Base-by-base conservation (phyloP, 1,140 invertebrate genomes). In the Drosophila willistoni region DNA sequence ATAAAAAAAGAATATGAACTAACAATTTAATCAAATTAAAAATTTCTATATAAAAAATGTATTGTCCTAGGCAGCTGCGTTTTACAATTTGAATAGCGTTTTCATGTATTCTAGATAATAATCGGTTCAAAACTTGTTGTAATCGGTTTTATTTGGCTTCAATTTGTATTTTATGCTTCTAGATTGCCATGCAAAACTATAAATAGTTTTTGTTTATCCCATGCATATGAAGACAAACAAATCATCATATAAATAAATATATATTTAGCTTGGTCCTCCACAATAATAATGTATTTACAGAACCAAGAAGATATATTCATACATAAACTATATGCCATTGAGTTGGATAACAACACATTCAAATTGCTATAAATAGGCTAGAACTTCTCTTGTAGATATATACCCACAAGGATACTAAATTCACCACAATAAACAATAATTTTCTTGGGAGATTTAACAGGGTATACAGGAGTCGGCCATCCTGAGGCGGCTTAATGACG, bases 61-160 rank as follows among this genome's bases (percentile, higher is more conserved):
- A 29, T 29, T 0, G 29, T 7, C 29, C 5, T 7, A 5, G 6
- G 5, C 29, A 29, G 6, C 29, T 29, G 29, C 7, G 22, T 19
- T 19, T 19, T 3, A 22, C 1, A n/a, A 10, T 22, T 51, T 22
- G 22, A 22, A 51, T 19, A 47, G 44, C 0, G 17, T 17, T 47
- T 19, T 47, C 22, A 25, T 3, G 22, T 25, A 25, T 25, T 25
- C 22, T 25, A 25, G 3, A 25, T 25, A 25, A 25, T 25, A 47
- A 19, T 47, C 17, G 17, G 44, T 12, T 51, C 2, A 51, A 51
- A 51, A 51, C 44, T 22, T 51, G 44, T 51, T 51, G 2, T 51
- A 51, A 51, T 51, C 17, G 44, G 44, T 51, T 51, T 12, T 12
- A 51, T 51, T 51, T 51, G 44, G 17, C 17, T 51, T 25, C 22